Base-by-base conservation (phyloP, 2,113 vertebrate species). In the Cyanistes caeruleus region DNA sequence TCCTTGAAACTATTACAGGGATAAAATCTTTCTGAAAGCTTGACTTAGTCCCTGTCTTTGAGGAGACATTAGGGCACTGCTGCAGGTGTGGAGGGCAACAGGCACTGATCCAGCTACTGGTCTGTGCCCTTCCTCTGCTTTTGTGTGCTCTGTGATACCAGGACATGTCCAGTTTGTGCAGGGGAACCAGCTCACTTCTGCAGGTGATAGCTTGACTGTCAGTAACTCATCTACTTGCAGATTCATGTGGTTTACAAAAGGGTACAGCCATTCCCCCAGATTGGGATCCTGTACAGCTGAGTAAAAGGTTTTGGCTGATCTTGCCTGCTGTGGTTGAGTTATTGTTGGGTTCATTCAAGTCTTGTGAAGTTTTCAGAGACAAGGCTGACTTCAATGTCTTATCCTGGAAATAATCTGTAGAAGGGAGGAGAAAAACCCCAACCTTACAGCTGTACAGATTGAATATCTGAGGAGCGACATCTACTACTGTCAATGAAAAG, bases 401-500 rank as follows among this genome's bases (percentile, higher is more conserved):
- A 73, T 84, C 69, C 41, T 87, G 39, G 62, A 94, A 94, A 82
- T 78, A 72, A 87, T 95, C 76, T 75, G 35, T 48, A 41, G 52
- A 65, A 90, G 64, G 79, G 44, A 69, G 20, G 16, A 94, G 69
- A 13, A 22, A 65, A 80, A 59, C 5, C 16, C 14, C 39, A 83
- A 43, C 65, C 74, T 94, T 89, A 59, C 52, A 95, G 74, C 69
- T 82, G 22, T 79, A 37, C 55, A 48, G 91, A 90, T 86, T 69
- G 44, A 93, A 60, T 87, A 63, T 60, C 52, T 85, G 84, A 52
- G 46, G 35, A 95, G 30, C 22, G 87, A 13, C 56, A 65, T 87
- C 43, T 92, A 55, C 77, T 87, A 35, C 67, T 95, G 65, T 77
- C 89, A 89, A 43, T 56, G 46, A 90, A 77, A 84, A 90, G 33